Percentiles rank a stretch among this genome's conserved stretches.
These are phyloP conservation scores for Therioaphis trifolii DNA, from an alignment of 2,888 invertebrate genomes.

Conservation along the genomic window DNA sequence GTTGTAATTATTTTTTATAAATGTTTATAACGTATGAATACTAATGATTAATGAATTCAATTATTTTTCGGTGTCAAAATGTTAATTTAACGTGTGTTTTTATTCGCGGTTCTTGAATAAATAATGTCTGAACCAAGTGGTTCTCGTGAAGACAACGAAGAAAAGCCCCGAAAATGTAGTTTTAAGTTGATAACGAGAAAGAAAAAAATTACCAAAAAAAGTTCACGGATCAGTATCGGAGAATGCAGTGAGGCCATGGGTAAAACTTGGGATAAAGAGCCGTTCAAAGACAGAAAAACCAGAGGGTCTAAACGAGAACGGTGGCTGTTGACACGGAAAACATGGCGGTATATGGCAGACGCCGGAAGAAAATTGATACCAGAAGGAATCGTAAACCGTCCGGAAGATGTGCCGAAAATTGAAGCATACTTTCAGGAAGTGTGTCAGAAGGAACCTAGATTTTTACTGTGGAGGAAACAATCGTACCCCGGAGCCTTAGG, in stretches of 20 bases:
- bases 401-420: conserved; percentile 82
- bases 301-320: conserved; percentile 78
- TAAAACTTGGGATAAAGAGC: conserved; percentile 52
- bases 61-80: neutral
- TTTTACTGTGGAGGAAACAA: conserved; percentile 84
- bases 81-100: neutral
- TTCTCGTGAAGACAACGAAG: conserved; percentile 40
- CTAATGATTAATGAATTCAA: neutral
- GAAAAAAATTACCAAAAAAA: conserved; percentile 58
- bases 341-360: conserved; percentile 93
- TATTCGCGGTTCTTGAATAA: neutral
- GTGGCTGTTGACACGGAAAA: conserved; percentile 88
- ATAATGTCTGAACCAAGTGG: conserved; percentile 44
- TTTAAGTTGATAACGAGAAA: conserved; percentile 49
- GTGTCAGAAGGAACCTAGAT: conserved; percentile 81
- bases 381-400: conserved; percentile 78
- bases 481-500: conserved; percentile 82
- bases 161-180: conserved; percentile 46
- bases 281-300: conserved; percentile 70
- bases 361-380: conserved; percentile 87
- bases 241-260: conserved; percentile 48
- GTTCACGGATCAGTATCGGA: conserved; percentile 42
- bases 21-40: neutral
- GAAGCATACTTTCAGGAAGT: conserved; percentile 87
- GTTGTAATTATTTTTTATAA: neutral